Evolutionary conservation across 2,113 vertebrate genomes (phyloP).

Genomic region (Microcebus tavaratra): DNA sequence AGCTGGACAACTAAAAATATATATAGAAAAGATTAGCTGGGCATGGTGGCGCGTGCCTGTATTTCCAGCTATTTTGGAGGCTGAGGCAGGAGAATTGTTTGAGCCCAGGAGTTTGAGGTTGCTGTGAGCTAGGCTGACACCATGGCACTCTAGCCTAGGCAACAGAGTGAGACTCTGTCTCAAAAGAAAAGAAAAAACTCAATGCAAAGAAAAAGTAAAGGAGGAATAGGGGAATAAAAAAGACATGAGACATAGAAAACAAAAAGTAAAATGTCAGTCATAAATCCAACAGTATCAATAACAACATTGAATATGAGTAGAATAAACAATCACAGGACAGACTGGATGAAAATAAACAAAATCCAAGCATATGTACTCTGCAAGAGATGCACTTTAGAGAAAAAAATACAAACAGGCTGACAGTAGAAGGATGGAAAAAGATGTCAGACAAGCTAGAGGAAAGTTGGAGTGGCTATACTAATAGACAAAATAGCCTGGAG

Average conservation of each 20-base stretch:
- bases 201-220: background rate
- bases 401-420: background rate
- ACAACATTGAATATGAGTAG: background rate
- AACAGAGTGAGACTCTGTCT: too few species aligned
- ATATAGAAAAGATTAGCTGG: too few species aligned
- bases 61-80: too few species aligned
- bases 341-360: background rate
- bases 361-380: background rate
- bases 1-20: too few species aligned
- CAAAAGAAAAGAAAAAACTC: too few species aligned
- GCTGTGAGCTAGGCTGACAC: too few species aligned
- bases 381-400: background rate
- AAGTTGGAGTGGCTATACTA: background rate
- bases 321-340: background rate
- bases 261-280: background rate
- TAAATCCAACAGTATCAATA: background rate
- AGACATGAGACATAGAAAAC: background rate
- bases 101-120: too few species aligned
- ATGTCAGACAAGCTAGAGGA: background rate
- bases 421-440: background rate
- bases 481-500: too few species aligned
- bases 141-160: too few species aligned
- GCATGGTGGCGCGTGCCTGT: too few species aligned
- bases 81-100: too few species aligned
- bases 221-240: background rate